These are phyloP conservation scores for Drosophila maculinotata DNA, from an alignment of 2,888 invertebrate species.

Conservation along the genomic window DNA sequence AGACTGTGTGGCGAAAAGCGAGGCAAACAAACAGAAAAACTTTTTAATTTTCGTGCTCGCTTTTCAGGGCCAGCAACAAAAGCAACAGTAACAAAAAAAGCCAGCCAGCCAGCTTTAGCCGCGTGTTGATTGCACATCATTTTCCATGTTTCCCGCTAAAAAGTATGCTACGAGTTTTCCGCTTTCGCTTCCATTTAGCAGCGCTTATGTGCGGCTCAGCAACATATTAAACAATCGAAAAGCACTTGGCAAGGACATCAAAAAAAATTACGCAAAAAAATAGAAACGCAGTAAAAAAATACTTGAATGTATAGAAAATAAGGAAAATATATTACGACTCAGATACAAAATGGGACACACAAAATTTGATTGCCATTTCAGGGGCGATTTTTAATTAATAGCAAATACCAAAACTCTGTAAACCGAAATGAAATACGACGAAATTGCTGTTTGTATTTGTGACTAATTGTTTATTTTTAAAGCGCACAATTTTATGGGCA, in stretches of 20 bases:
- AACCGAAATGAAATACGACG: conserved; percentile 6
- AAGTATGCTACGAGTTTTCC: conserved; percentile 48
- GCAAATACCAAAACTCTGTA: conserved; percentile 43
- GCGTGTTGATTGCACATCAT: conserved; percentile 68
- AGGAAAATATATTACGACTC: background rate
- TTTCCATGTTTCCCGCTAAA: conserved; percentile 57
- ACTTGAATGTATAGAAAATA: conserved; percentile 12
- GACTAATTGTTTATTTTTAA: conserved; percentile 50
- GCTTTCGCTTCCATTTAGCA: conserved; percentile 58
- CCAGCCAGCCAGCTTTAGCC: conserved; percentile 21
- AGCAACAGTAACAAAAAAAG: background rate
- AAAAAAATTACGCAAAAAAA: background rate
- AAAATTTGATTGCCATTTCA: conserved; percentile 76
- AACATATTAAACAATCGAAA: conserved; percentile 77
- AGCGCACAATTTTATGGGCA: conserved; percentile 7
- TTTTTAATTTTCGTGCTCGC: conserved; percentile 73
- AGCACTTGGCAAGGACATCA: conserved; percentile 62
- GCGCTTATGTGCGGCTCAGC: conserved; percentile 70
- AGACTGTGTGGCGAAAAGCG: conserved; percentile 11
- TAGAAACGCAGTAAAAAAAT: conserved; percentile 9
- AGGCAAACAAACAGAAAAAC: conserved; percentile 54
- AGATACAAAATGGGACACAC: background rate
- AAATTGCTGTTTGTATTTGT: conserved; percentile 10
- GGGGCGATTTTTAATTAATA: conserved; percentile 74
- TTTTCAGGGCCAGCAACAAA: conserved; percentile 56